Evolutionary conservation across 1,140 invertebrate genomes (phyloP), one percentile per base, ranked within the genome.

Genomic region (Tetranychus cinnabarinus): DNA sequence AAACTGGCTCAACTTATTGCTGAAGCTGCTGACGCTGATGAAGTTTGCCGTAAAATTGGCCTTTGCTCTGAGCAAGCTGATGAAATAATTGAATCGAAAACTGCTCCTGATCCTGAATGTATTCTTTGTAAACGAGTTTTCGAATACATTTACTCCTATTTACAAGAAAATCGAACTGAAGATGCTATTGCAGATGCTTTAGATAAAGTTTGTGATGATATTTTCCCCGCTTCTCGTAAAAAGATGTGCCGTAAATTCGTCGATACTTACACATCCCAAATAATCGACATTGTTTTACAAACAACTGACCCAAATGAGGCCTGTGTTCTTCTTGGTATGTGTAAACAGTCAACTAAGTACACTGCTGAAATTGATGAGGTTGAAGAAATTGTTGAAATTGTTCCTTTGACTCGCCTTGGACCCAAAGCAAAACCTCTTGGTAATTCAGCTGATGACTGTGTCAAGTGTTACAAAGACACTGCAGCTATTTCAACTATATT

Each of bases 151-250:
- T 34, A 58, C 33, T 15, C n/a, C 12, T 23, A 65, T 33, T 37
- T 65, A 12, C 64, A 66, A 35, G 42, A 66, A 34, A 62, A 65
- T 39, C n/a, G 23, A 56, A 65, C 64, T 15, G 59, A 66, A 37
- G 47, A 66, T 31, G 42, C 35, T 7, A 65, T 65, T 59, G 35
- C 42, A 7, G 23, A 66, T 23, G 64, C 61, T 33, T 36, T 65
- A 5, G 56, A 66, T 37, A 23, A 59, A 47, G 64, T 65, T 56
- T 65, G 64, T 36, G 60, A 56, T 58, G 12, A 56, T 15, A 13
- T 65, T 12, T 58, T 59, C 15, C 58, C 63, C 0, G 23, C 31
- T 12, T 63, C 47, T 45, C 47, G 63, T 33, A n/a, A 33, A 37
- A n/a, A 31, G n/a, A 46, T 59, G 13, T 65, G 64, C 45, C 36